Percentiles rank a stretch among this genome's conserved stretches.
Evolutionary conservation across 2,113 vertebrate genomes (phyloP).

Genomic region (Taurulus bubalis): DNA sequence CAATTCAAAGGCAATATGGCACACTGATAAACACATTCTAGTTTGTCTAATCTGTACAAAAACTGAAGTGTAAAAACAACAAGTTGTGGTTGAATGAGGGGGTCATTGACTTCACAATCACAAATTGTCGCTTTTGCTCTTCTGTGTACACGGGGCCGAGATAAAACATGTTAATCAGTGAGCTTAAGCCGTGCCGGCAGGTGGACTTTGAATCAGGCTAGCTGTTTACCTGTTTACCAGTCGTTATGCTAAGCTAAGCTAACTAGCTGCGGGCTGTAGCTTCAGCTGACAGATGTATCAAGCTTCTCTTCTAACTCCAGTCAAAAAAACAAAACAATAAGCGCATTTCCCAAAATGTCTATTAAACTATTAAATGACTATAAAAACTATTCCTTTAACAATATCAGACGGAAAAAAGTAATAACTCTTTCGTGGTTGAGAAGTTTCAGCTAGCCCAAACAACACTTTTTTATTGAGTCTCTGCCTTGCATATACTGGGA

Average conservation of each 20-base stretch:
- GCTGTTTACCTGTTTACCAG: too few species aligned
- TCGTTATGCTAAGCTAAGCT: conserved; percentile 1
- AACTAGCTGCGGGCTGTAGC: not conserved
- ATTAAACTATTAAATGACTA: too few species aligned
- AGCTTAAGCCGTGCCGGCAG: too few species aligned
- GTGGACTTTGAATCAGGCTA: too few species aligned
- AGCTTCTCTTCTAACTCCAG: not conserved
- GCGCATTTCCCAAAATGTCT: not conserved
- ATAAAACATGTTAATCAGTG: too few species aligned
- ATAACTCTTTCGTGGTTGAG: not conserved
- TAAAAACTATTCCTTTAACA: not conserved
- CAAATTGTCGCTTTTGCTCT: not conserved
- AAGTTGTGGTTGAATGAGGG: not conserved
- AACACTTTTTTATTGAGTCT: not conserved
- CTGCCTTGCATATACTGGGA: not conserved
- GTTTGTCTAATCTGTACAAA: not conserved
- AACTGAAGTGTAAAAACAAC: not conserved
- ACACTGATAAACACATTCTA: not conserved
- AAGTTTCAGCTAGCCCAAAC: not conserved
- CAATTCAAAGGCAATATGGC: not conserved
- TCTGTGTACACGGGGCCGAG: too few species aligned
- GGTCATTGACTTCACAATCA: not conserved
- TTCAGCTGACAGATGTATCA: not conserved
- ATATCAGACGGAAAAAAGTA: not conserved
- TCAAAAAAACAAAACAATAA: not conserved